Evolutionary conservation across 1,140 invertebrate species (phyloP), one percentile per base, ranked within the genome.

Genomic region (Pseudobourletiella spinata): DNA sequence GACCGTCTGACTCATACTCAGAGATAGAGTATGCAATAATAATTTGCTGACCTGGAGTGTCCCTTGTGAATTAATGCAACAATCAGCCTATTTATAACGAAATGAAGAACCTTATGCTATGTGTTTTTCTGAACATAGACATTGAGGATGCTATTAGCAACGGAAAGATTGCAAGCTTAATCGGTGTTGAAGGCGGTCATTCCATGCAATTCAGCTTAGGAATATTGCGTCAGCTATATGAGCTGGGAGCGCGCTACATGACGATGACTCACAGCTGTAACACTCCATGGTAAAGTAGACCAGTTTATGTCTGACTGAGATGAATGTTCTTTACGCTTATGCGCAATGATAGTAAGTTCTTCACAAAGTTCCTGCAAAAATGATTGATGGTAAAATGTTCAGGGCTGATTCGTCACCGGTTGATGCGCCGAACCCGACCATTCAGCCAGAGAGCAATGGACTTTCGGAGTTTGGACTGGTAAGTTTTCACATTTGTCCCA

Each of bases 251-350:
- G 6, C 80, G 89, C 46, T 91, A 89, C 73, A 82, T 92, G 75
- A 91, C 89, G 8, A 77, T 91, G 6, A 91, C 88, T 1, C 89
- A 92, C 76, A 89, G 84, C 64, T 91, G 89, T 78, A 87, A 90
- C 72, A 90, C 88, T 46, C 87, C 87, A 28, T 92, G 88, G 88
- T 87, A 77, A 77, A 70, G n/a, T n/a, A n/a, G n/a, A n/a, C n/a
- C n/a, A n/a, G n/a, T n/a, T n/a, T n/a, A n/a, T n/a, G n/a, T n/a
- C n/a, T n/a, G n/a, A 70, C 56, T 39, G 8, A 39, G 32, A 39
- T 11, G n/a, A 11, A n/a, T 39, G n/a, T 39, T 39, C 8, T n/a
- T 39, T 11, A 39, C n/a, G 32, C n/a, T n/a, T 39, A n/a, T 39
- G 32, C 8, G n/a, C 32, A 11, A n/a, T 39, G 32, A 39, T n/a